These are phyloP conservation scores for Barnardius zonarius DNA, from an alignment of 2,113 vertebrate species.

Conservation along the genomic window DNA sequence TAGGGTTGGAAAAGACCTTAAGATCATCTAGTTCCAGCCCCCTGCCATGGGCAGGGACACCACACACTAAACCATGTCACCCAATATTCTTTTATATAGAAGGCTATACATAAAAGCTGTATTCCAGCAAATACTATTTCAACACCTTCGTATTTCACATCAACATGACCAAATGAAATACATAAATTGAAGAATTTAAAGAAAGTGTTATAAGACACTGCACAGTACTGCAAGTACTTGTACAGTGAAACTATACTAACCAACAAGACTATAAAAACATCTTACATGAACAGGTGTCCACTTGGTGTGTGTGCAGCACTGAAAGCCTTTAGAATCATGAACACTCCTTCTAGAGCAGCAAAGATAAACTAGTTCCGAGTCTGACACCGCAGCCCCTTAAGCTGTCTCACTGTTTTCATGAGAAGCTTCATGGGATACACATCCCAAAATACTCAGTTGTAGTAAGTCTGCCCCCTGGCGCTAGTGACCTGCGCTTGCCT, in stretches of 20 bases:
- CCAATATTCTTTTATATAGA: neutral
- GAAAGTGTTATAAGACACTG: neutral
- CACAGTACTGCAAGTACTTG: neutral
- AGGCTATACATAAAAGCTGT: neutral
- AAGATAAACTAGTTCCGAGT: neutral
- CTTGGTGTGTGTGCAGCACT: neutral
- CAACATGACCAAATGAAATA: neutral
- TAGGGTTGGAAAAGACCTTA: neutral
- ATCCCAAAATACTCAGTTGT: too few relatives aligned
- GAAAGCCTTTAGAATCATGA: neutral
- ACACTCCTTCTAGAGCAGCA: neutral
- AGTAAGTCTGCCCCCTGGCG: neutral
- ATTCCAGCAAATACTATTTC: neutral
- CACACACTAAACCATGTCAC: neutral
- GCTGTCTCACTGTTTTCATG: neutral
- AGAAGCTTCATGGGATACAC: neutral
- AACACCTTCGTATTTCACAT: neutral
- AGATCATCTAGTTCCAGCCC: neutral
- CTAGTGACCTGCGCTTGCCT: accelerated
- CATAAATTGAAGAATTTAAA: neutral
- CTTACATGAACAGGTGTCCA: conserved; percentile 5
- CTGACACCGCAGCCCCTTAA: neutral
- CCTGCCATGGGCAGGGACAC: neutral
- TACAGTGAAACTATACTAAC: neutral
- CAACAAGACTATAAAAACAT: neutral